phyloP scores from a whole-genome alignment of 2,797 vertebrate genomes.

The Pseudotriccus pelzelni region DNA sequence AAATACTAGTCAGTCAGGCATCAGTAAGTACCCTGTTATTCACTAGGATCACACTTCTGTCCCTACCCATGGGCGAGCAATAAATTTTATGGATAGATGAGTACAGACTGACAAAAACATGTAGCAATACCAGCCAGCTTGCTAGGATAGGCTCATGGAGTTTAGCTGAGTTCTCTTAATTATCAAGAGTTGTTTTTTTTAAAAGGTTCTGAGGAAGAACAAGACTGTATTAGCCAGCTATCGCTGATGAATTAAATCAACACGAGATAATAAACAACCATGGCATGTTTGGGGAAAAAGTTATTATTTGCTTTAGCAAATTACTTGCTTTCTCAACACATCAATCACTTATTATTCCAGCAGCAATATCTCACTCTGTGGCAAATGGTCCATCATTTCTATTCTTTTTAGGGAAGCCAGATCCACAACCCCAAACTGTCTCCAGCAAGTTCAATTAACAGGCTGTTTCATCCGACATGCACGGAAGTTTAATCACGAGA shows the following conservation, averaged over 20 bases:
- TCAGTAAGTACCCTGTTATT: background rate
- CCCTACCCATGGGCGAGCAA: background rate
- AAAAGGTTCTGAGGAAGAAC: background rate
- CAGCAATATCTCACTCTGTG: background rate
- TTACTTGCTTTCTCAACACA: background rate
- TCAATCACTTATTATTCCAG: background rate
- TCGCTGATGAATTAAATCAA: background rate
- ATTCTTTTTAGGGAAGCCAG: background rate
- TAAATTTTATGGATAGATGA: background rate
- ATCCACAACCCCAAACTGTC: background rate
- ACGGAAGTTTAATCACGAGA: background rate
- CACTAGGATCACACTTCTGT: background rate
- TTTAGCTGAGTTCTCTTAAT: background rate
- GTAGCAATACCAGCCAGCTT: background rate
- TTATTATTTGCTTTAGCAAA: background rate
- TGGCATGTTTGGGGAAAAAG: background rate
- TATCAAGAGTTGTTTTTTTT: background rate
- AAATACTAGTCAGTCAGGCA: conserved; percentile 7
- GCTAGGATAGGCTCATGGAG: background rate
- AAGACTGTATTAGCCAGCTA: background rate
- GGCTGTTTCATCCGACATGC: background rate
- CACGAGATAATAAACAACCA: background rate
- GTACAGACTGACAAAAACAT: background rate
- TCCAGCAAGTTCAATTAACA: background rate
- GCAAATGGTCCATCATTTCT: background rate